Base-by-base conservation (phyloP, 2,888 invertebrate species). In the Ophraella communa region DNA sequence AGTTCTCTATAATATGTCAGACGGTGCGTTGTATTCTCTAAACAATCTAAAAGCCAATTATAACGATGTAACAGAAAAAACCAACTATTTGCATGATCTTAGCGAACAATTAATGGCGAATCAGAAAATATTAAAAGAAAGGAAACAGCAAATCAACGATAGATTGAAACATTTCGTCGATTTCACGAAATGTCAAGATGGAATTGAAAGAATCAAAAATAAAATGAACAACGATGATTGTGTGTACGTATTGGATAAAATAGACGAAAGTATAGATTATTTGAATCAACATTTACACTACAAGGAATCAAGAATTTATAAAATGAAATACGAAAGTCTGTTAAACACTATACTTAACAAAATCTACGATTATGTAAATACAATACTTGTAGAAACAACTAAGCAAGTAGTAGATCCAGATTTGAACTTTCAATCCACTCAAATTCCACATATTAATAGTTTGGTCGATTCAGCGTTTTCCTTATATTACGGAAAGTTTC, bases 401-500 rank as follows among this genome's bases (percentile, higher is more conserved):
- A 91, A 91, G 73, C 91, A 92, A 76, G 90, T 90, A 0, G 74
- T 88, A 7, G 85, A 83, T 62, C 79, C 78, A 42, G 79, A 79
- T 57, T 77, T 74, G 51, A 76, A 76, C 63, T 69, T 76, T 51
- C 70, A 76, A 68, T 49, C 76, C 61, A 53, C 75, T 61, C 66
- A 73, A 33, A 63, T 66, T 52, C 39, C 81, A 76, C 20, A 84
- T 86, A 66, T 62, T 5, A 74, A 74, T 57, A 59, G 70, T n/a
- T 66, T 66, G 21, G 65, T 72, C 11, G 91, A 92, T 73, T 88
- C 91, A 0, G 89, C 91, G 27, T 93, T 89, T 84, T 95, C 91
- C 51, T 88, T 88, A 33, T 97, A 95, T 78, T 98, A 98, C 78
- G 97, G 97, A 0, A 95, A 96, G 83, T 98, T 98, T 80, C 94